phyloP scores from a whole-genome alignment of 1,140 invertebrate genomes.

The Berghia stephanieae region DNA sequence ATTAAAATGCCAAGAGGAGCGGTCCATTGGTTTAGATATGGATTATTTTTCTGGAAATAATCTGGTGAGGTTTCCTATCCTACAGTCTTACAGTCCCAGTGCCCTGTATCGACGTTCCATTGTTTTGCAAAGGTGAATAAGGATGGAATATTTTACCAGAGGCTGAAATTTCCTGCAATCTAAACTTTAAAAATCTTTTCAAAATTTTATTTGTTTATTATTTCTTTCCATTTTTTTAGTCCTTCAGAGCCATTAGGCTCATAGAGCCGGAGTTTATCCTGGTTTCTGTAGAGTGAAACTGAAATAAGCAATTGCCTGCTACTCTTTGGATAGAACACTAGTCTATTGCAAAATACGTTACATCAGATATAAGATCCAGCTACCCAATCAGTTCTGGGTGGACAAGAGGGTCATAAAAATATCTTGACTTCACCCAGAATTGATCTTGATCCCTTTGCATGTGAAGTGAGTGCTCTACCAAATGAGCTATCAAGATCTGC shows the following conservation, averaged over 20 bases:
- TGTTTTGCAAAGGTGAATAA: constrained; percentile 58
- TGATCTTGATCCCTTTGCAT: too few species aligned
- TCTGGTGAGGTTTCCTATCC: constrained; percentile 57
- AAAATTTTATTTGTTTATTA: background rate
- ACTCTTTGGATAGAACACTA: too few species aligned
- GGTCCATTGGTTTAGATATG: constrained; percentile 55
- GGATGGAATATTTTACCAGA: background rate
- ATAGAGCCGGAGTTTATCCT: too few species aligned
- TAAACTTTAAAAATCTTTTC: background rate
- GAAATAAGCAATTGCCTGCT: too few species aligned
- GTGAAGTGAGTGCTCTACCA: too few species aligned
- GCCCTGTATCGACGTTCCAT: constrained; percentile 57
- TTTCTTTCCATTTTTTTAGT: background rate
- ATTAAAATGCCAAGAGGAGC: constrained; percentile 60
- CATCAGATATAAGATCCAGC: too few species aligned
- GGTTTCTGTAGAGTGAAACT: too few species aligned
- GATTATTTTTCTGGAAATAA: constrained; percentile 60
- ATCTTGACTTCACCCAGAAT: too few species aligned
- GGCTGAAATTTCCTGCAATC: background rate
- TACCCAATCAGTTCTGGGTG: too few species aligned
- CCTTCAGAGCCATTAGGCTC: background rate
- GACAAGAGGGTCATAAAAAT: too few species aligned
- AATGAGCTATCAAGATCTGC: too few species aligned
- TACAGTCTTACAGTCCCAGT: constrained; percentile 54
- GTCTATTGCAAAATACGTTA: too few species aligned